Conservation (phyloP, 2,113 vertebrate species). For the Corythornis madagascariensis region DNA sequence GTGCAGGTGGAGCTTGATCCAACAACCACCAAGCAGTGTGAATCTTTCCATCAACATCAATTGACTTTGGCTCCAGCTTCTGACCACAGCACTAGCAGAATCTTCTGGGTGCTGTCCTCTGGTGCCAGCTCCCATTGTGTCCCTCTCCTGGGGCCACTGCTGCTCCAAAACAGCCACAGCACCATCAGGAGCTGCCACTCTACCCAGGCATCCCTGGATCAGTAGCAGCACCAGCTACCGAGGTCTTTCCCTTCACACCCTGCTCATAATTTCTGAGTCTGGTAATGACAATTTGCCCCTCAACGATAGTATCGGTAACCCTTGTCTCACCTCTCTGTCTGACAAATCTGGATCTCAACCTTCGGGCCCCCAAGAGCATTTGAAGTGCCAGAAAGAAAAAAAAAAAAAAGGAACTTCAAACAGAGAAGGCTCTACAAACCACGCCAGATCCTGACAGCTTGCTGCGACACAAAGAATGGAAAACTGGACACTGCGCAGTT, state of each 20-base stretch:
- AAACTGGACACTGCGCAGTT: slow-evolving; percentile 24
- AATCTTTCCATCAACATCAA: neutral
- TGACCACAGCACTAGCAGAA: neutral
- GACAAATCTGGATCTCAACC: slow-evolving; percentile 31
- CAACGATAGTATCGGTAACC: slow-evolving; percentile 38
- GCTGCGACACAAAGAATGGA: slow-evolving; percentile 29
- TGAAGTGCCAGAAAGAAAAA: slow-evolving; percentile 49
- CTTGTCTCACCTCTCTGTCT: slow-evolving; percentile 49
- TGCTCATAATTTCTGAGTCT: neutral
- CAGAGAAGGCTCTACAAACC: neutral
- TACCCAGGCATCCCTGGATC: neutral
- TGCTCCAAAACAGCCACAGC: neutral
- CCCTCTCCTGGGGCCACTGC: neutral
- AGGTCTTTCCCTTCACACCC: neutral
- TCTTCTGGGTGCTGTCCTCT: neutral
- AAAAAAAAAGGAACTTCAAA: slow-evolving; percentile 29
- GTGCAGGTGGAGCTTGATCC: neutral
- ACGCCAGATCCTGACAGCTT: slow-evolving; percentile 50
- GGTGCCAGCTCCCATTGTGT: neutral
- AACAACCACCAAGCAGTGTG: fast-evolving
- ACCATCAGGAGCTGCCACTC: neutral
- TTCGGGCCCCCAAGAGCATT: neutral
- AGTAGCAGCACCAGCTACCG: neutral
- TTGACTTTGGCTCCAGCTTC: neutral
- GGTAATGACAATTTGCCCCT: slow-evolving; percentile 27